Evolutionary conservation across 2,797 vertebrate genomes (phyloP).

Genomic region (Falco concolor): DNA sequence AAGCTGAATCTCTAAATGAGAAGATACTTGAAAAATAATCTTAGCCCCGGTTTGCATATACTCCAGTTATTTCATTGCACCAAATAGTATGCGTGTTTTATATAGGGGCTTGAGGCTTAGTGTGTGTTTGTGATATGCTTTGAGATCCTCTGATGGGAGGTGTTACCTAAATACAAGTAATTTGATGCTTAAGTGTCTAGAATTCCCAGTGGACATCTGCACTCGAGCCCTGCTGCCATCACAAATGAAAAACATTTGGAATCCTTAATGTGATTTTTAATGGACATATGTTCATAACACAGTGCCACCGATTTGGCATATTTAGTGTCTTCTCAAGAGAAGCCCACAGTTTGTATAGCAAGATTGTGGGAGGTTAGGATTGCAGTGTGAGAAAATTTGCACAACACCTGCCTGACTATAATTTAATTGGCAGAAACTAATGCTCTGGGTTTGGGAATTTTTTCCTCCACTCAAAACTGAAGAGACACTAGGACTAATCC

Average conservation of each 20-base stretch:
- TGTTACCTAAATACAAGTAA: conserved; percentile 62
- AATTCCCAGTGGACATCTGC: conserved; percentile 61
- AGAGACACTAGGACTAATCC: neutral
- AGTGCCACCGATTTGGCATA: conserved; percentile 62
- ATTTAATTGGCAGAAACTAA: conserved; percentile 65
- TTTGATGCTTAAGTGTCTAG: conserved; percentile 38
- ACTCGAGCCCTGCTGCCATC: conserved; percentile 51
- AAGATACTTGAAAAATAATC: neutral
- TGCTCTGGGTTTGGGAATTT: conserved; percentile 1
- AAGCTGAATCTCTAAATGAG: conserved; percentile 7
- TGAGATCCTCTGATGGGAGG: conserved; percentile 47
- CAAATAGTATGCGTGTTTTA: neutral
- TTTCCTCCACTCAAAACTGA: neutral
- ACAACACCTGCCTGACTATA: conserved; percentile 62
- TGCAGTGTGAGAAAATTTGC: conserved; percentile 64
- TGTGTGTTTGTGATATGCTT: conserved; percentile 39
- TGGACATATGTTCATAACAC: conserved; percentile 65
- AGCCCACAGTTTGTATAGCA: conserved; percentile 67
- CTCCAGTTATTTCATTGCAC: conserved; percentile 36
- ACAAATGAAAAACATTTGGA: conserved; percentile 67
- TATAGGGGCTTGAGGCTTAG: neutral
- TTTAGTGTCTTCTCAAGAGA: conserved; percentile 66
- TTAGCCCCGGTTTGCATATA: conserved; percentile 1
- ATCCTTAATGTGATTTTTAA: conserved; percentile 63
- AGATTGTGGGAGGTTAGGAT: conserved; percentile 68